Base-by-base conservation (phyloP, 2,113 vertebrate species). In the Ptyas mucosa region DNA sequence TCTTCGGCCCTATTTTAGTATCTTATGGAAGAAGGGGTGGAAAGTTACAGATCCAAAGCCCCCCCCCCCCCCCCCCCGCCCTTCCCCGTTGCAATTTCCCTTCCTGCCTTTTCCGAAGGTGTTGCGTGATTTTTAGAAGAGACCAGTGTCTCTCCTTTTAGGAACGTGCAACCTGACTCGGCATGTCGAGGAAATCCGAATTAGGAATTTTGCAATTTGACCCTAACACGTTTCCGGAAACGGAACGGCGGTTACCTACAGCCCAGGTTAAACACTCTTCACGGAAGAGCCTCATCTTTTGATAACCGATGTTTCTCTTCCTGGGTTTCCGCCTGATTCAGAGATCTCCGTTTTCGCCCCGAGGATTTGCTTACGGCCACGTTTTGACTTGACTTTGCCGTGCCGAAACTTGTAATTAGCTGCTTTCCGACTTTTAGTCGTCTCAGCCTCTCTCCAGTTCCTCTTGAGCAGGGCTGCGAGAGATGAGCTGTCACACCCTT, bases 141-240 rank as follows among this genome's bases (percentile, higher is more conserved):
- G 93, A 75, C 90, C 94, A 94, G 46, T 93, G 43, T 5, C 43
- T 85, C 92, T 95, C 92, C 89, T 92, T 94, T 96, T 87, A 95
- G 96, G 97, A 97, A 94, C 96, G 94, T 88, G 94, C 92, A 89
- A 95, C 92, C 91, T 93, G 91, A 91, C 95, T 95, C 94, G 93
- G 92, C 39, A 91, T 94, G 94, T 9, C 91, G 6, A 49, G 95
- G 94, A 94, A 94, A 55, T 21, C 20, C 15, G 6, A 21, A 21
- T 55, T 1, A 52, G 54, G 54, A 55, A 55, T 55, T 20, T 55
- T 49, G 54, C 54, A 1, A 55, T 55, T 20, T 26, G 58, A 61
- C 24, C 58, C 58, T 11, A 94, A 5, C 93, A 91, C 95, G 96
- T 95, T 93, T 94, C 10, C 95, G 94, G 89, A 91, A 93, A 61